These are phyloP conservation scores for Melanotaenia pygmaea DNA, from an alignment of 2,797 vertebrate genomes.

Conservation along the genomic window DNA sequence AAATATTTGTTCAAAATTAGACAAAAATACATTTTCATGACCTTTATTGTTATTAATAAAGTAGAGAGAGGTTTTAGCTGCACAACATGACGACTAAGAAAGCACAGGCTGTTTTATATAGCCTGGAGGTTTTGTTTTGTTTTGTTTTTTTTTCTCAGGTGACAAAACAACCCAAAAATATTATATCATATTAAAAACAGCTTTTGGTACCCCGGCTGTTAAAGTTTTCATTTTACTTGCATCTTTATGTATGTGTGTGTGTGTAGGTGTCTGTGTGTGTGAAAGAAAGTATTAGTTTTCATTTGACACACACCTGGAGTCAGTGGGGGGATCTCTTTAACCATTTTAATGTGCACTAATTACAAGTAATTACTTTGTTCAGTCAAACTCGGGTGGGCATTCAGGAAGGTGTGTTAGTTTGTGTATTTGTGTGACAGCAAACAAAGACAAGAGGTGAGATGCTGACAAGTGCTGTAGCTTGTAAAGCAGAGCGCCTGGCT, in stretches of 20 bases:
- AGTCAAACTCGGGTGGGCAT: slow-evolving; percentile 72
- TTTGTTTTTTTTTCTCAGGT: too few species aligned
- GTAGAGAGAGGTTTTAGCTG: too few species aligned
- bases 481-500: neutral
- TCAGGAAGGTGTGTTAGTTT: slow-evolving; percentile 27
- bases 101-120: too few species aligned
- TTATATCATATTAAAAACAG: slow-evolving; percentile 27
- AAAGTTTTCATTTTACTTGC: slow-evolving; percentile 24
- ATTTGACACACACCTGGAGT: slow-evolving; percentile 71
- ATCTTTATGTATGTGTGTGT: slow-evolving; percentile 1
- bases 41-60: too few species aligned
- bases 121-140: too few species aligned
- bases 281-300: too few species aligned
- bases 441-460: slow-evolving; percentile 30
- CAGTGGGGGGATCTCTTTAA: slow-evolving; percentile 72
- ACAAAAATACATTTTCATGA: too few species aligned
- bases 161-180: too few species aligned
- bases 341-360: slow-evolving; percentile 79
- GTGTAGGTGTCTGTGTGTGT: neutral
- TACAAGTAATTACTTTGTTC: slow-evolving; percentile 82
- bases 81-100: too few species aligned
- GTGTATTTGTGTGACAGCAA: slow-evolving; percentile 21
- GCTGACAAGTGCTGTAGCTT: neutral
- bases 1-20: too few species aligned
- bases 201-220: slow-evolving; percentile 47